phyloP scores from a whole-genome alignment of 1,140 invertebrate species.

The Diprion similis region DNA sequence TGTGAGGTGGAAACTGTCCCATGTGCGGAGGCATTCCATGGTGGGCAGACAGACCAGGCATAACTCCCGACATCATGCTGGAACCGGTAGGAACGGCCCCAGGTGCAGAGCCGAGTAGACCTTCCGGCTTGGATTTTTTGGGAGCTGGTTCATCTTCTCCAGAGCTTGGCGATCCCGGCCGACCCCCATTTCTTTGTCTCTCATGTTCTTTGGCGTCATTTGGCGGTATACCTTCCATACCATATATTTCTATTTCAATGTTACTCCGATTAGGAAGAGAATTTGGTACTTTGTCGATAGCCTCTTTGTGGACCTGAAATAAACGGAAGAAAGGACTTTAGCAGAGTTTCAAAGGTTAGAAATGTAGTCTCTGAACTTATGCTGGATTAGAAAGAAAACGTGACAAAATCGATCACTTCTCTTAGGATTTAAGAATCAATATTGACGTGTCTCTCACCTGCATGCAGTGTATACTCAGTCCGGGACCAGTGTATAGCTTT shows the following conservation, averaged over 20 bases:
- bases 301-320: conserved; percentile 97
- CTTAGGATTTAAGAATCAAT: too few species aligned
- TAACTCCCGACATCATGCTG: conserved; percentile 64
- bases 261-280: conserved; percentile 96
- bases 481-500: conserved; percentile 98
- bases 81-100: conserved; percentile 57
- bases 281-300: conserved; percentile 99
- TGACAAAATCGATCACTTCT: too few species aligned
- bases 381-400: too few species aligned
- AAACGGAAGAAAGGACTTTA: conserved; percentile 18
- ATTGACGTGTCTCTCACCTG: conserved; percentile 72
- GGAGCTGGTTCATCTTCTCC: conserved; percentile 81
- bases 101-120: conserved; percentile 64
- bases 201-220: conserved; percentile 95
- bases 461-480: conserved; percentile 99
- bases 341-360: conserved; percentile 17
- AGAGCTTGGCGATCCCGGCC: conserved; percentile 64
- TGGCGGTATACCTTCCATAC: conserved; percentile 99
- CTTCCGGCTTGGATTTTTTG: conserved; percentile 74
- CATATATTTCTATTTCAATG: conserved; percentile 99
- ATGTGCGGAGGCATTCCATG: conserved; percentile 66
- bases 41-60: conserved; percentile 61
- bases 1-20: conserved; percentile 63
- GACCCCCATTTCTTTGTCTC: conserved; percentile 75
- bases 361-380: too few species aligned